These are phyloP conservation scores for Tipula helvola DNA, from an alignment of 2,888 invertebrate species.

Conservation along the genomic window DNA sequence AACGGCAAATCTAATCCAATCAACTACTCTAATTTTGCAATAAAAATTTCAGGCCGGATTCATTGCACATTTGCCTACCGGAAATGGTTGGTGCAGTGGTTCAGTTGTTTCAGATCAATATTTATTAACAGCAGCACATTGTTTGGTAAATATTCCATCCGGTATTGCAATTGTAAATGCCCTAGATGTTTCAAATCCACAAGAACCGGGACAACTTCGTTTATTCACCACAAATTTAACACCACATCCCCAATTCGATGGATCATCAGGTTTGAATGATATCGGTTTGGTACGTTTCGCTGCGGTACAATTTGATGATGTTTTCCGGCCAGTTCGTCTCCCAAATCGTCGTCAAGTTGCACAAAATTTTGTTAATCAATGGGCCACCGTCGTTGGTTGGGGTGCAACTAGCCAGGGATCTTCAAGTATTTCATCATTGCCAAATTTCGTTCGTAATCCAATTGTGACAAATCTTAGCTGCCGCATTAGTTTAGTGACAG, in stretches of 20 bases:
- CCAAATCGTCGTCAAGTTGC: constrained; percentile 6
- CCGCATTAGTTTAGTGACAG: neutral
- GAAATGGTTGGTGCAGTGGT: neutral
- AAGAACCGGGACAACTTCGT: neutral
- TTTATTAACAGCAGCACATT: neutral
- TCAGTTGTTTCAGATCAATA: constrained; percentile 5
- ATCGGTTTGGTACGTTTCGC: neutral
- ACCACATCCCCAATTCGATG: neutral
- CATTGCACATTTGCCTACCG: neutral
- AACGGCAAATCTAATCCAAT: neutral
- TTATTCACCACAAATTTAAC: neutral
- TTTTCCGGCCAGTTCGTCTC: neutral
- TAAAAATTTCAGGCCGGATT: neutral
- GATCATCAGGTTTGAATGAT: neutral
- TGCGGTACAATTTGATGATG: neutral
- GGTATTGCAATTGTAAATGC: neutral
- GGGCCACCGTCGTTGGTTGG: neutral
- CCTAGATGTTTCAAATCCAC: neutral
- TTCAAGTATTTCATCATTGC: neutral
- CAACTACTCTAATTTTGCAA: neutral
- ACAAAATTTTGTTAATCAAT: neutral
- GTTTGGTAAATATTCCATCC: neutral
- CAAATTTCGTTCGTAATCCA: neutral
- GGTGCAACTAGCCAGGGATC: neutral
- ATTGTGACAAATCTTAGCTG: neutral